Conservation (phyloP, 2,113 vertebrate species). For the Lagenorhynchus albirostris region DNA sequence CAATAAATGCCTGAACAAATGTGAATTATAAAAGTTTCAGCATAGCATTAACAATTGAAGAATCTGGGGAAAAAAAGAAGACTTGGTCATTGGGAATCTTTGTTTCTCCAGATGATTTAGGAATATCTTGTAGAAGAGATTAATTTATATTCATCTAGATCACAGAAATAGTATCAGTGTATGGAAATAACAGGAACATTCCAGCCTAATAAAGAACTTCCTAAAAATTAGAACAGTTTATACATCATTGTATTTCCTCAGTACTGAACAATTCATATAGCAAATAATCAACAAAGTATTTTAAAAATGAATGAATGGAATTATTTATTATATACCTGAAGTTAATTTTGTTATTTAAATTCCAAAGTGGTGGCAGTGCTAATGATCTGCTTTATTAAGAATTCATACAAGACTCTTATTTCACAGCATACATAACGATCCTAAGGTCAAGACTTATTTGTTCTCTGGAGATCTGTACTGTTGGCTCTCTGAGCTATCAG, state of each 20-base stretch:
- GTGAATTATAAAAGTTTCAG: background rate
- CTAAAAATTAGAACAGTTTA: background rate
- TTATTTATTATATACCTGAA: background rate
- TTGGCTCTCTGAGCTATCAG: background rate
- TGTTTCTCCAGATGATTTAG: background rate
- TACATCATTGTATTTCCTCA: background rate
- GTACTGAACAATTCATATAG: background rate
- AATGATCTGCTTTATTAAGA: slow-evolving; percentile 1
- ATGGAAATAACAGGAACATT: background rate
- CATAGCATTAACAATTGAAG: background rate
- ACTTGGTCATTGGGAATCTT: background rate
- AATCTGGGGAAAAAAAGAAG: background rate
- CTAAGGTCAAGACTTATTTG: background rate
- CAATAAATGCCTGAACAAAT: background rate
- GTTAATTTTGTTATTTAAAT: background rate
- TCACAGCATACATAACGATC: background rate
- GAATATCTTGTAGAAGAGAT: background rate
- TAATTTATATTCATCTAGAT: background rate
- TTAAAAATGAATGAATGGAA: background rate
- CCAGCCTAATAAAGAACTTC: background rate
- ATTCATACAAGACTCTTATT: background rate
- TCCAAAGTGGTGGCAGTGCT: background rate
- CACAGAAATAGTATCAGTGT: background rate
- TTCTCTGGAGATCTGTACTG: background rate
- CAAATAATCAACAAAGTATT: background rate